These are phyloP conservation scores for Diogma glabrata DNA, from an alignment of 2,888 invertebrate species.

Conservation along the genomic window DNA sequence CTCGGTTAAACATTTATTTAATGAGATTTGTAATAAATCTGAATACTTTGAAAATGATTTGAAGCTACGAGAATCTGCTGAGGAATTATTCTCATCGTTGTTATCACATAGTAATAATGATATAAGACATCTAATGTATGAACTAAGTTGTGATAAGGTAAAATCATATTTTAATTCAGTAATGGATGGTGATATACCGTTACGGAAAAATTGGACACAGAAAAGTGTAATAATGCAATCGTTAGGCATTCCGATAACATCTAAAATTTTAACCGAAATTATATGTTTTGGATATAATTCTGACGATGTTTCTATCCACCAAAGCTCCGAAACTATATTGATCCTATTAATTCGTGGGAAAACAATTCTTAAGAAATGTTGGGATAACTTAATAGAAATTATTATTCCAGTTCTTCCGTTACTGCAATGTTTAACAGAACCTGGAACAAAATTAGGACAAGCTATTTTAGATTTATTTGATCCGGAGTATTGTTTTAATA, in stretches of 20 bases:
- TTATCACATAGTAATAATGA: constrained; percentile 23
- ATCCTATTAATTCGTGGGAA: constrained; percentile 27
- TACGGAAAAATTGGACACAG: constrained; percentile 21
- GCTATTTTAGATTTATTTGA: constrained; percentile 24
- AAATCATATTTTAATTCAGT: constrained; percentile 27
- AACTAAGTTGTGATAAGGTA: constrained; percentile 22
- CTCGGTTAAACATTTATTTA: constrained; percentile 23
- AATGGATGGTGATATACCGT: constrained; percentile 25
- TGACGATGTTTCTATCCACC: constrained; percentile 13
- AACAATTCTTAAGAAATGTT: constrained; percentile 21
- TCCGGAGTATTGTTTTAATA: constrained; percentile 26
- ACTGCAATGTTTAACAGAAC: constrained; percentile 23
- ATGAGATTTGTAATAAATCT: constrained; percentile 20
- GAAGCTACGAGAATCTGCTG: constrained; percentile 23
- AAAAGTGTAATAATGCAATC: constrained; percentile 20
- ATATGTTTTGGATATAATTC: constrained; percentile 21
- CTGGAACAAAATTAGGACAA: constrained; percentile 18
- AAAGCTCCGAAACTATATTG: constrained; percentile 25
- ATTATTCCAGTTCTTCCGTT: constrained; percentile 26
- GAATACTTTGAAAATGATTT: constrained; percentile 20
- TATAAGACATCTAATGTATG: constrained; percentile 21
- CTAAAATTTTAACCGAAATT: constrained; percentile 25
- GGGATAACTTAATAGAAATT: constrained; percentile 22
- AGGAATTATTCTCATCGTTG: constrained; percentile 23
- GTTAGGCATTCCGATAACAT: constrained; percentile 30